Evolutionary conservation across 2,797 vertebrate genomes (phyloP).

Genomic region (Cirrhinus molitorella): DNA sequence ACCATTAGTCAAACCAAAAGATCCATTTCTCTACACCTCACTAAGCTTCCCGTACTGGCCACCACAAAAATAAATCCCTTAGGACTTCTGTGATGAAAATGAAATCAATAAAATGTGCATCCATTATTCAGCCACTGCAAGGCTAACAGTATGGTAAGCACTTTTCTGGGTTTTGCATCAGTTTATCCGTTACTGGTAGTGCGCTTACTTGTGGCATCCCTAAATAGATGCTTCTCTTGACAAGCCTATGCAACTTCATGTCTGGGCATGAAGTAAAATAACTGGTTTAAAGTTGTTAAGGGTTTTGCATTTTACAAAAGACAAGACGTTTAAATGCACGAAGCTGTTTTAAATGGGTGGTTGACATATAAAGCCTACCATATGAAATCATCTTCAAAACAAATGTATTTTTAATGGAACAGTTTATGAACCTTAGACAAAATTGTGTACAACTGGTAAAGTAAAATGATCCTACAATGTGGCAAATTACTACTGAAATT

Average conservation of each 20-base stretch:
- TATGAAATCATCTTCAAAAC: background rate
- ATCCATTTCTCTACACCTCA: constrained; percentile 20
- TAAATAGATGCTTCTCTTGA: background rate
- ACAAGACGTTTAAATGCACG: background rate
- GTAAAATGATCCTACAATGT: background rate
- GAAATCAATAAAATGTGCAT: constrained; percentile 41
- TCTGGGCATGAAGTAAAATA: constrained; percentile 5
- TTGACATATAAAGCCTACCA: background rate
- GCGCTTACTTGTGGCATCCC: background rate
- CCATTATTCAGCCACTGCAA: constrained; percentile 12
- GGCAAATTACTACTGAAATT: background rate
- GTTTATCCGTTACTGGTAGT: background rate
- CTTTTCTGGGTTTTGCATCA: background rate
- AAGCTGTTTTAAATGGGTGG: background rate
- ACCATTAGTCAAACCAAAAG: constrained; percentile 36
- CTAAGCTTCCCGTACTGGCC: background rate
- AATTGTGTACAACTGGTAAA: background rate
- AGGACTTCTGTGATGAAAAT: constrained; percentile 8
- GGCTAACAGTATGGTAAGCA: background rate
- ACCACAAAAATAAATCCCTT: constrained; percentile 29
- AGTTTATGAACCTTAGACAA: background rate
- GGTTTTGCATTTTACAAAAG: background rate
- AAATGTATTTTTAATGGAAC: background rate
- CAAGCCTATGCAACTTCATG: background rate
- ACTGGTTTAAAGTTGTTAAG: background rate